Conservation (phyloP, 64 coral and sea anemone genomes). For the Stichodactyla mertensii region DNA sequence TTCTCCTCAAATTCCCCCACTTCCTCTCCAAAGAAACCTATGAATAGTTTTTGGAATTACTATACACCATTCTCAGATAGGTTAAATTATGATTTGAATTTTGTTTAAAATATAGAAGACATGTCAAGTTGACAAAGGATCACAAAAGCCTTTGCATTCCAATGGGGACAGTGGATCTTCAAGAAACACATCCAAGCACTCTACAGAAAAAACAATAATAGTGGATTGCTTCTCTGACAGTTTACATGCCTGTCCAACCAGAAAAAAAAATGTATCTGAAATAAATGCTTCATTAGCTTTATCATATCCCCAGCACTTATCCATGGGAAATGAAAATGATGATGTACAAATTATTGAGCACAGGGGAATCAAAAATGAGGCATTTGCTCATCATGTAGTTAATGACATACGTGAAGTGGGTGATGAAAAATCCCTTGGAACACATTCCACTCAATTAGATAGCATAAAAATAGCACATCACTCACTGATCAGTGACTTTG, state of each 20-base stretch:
- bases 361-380: neutral
- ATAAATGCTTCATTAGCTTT: neutral
- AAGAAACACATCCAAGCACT: neutral
- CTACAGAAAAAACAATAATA: neutral
- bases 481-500: slow-evolving; percentile 13
- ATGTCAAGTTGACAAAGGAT: neutral
- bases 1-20: no score
- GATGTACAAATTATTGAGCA: neutral
- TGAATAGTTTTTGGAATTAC: no score
- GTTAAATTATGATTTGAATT: neutral
- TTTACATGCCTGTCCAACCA: no score
- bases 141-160: neutral
- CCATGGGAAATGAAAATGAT: neutral
- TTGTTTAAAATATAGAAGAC: neutral
- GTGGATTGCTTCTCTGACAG: neutral
- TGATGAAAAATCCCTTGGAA: no score
- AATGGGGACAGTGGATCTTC: neutral
- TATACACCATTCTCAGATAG: no score
- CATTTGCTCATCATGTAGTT: neutral
- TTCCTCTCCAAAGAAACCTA: no score
- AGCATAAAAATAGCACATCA: neutral
- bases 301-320: neutral
- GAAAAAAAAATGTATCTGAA: neutral
- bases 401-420: neutral
- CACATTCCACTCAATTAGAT: neutral